phyloP scores from a whole-genome alignment of 2,113 vertebrate species.

The Melanotaenia duboulayi region DNA sequence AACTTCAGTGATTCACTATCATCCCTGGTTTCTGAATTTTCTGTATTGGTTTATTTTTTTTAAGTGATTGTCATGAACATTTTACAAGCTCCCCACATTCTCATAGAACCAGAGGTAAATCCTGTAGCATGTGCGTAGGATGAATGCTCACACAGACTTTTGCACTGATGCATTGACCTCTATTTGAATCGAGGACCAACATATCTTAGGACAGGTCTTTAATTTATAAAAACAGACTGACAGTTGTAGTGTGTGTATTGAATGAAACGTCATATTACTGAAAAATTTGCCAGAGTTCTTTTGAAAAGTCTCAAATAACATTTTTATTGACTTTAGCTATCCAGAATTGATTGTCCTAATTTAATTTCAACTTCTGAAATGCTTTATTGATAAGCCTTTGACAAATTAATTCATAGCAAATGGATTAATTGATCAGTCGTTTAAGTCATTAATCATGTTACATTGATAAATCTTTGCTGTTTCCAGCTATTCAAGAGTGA shows the following conservation, averaged over 20 bases:
- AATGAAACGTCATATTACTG: not conserved
- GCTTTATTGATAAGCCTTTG: not conserved
- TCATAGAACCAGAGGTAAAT: not conserved
- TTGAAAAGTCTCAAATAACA: not conserved
- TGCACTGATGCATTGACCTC: not conserved
- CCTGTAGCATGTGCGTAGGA: not conserved
- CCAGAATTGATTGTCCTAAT: not conserved
- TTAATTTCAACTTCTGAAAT: not conserved
- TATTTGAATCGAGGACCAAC: not conserved
- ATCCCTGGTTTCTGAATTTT: too few species aligned
- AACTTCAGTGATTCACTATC: too few species aligned
- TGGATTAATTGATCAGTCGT: constrained; percentile 19
- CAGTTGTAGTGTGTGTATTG: not conserved
- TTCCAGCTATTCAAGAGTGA: not conserved
- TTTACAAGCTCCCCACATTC: not conserved
- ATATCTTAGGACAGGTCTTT: too few species aligned
- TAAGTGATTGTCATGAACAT: too few species aligned
- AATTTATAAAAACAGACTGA: not conserved
- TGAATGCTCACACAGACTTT: too few species aligned
- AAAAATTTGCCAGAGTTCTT: too few species aligned
- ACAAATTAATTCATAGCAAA: constrained; percentile 1
- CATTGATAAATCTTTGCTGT: not conserved
- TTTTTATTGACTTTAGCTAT: not conserved
- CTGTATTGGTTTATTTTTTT: too few species aligned
- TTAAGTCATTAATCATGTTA: constrained; percentile 15